Conservation (phyloP, 1,140 invertebrate genomes). For the Fopius arisanus region DNA sequence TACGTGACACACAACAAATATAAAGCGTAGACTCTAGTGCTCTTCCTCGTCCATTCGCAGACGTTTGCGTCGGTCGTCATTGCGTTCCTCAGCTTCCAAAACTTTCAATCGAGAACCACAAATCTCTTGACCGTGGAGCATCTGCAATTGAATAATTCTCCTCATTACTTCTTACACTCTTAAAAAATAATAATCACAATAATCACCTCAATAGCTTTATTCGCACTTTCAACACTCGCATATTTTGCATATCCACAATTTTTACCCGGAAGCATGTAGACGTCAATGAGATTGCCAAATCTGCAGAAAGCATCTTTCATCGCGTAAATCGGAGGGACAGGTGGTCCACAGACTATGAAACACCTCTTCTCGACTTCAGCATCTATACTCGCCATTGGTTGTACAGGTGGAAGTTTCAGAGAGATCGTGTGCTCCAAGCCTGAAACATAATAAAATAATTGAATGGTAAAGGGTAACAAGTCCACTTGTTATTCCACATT, state of each 20-base stretch:
- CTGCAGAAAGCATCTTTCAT: conserved; percentile 89
- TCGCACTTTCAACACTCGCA: conserved; percentile 78
- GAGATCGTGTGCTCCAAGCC: conserved; percentile 62
- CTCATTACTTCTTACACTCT: too few relatives aligned
- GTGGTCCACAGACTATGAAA: conserved; percentile 83
- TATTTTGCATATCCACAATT: conserved; percentile 94
- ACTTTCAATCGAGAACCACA: conserved; percentile 86
- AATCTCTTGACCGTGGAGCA: conserved; percentile 83
- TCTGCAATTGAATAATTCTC: conserved; percentile 52
- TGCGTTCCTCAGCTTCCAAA: conserved; percentile 85
- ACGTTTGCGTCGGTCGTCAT: conserved; percentile 67
- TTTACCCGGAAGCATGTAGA: conserved; percentile 87
- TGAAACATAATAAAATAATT: conserved; percentile 31
- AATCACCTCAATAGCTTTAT: conserved; percentile 76
- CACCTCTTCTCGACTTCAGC: conserved; percentile 73
- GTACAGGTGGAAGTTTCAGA: conserved; percentile 75
- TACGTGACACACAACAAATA: conserved; percentile 52
- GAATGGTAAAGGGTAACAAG: too few relatives aligned
- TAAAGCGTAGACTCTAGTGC: conserved; percentile 40
- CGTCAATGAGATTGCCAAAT: conserved; percentile 93
- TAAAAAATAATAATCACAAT: neutral
- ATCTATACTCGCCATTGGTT: conserved; percentile 78
- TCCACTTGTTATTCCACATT: too few relatives aligned
- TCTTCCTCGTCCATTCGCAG: conserved; percentile 65
- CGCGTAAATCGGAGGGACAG: conserved; percentile 79